Percentiles rank a stretch among this genome's conserved stretches.
These are phyloP conservation scores for Quadroppia sp. DNA, from an alignment of 2,888 invertebrate species.

Conservation along the genomic window DNA sequence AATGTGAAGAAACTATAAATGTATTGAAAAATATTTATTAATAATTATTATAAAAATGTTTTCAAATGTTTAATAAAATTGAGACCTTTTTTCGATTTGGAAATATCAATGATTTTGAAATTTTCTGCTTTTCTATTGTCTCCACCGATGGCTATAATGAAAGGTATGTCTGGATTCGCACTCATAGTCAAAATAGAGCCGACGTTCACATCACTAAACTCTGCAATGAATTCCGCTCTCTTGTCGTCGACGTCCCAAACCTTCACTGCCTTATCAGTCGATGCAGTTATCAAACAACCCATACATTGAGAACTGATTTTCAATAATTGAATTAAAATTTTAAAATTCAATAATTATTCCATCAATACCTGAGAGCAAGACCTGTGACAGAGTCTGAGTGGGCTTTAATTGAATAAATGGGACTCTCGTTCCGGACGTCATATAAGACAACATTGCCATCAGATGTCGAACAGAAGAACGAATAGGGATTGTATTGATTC, in stretches of 20 bases:
- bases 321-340: constrained; percentile 55
- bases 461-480: constrained; percentile 64
- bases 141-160: constrained; percentile 75
- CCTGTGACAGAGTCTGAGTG: constrained; percentile 82
- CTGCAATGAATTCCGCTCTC: constrained; percentile 54
- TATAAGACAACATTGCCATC: constrained; percentile 65
- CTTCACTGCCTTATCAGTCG: constrained; percentile 75
- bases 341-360: not conserved
- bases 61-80: not conserved
- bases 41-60: not conserved
- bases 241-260: constrained; percentile 67
- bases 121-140: constrained; percentile 69
- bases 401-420: constrained; percentile 68
- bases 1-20: constrained; percentile 29
- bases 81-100: constrained; percentile 15
- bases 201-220: constrained; percentile 54
- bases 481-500: constrained; percentile 73
- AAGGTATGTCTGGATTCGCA: constrained; percentile 74
- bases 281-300: constrained; percentile 70
- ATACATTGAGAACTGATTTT: constrained; percentile 67
- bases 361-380: constrained; percentile 43
- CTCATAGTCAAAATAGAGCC: constrained; percentile 52
- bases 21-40: not conserved
- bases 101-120: constrained; percentile 65
- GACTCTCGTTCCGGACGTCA: constrained; percentile 65